phyloP scores from a whole-genome alignment of 2,888 invertebrate species.

The Elysia crispata region DNA sequence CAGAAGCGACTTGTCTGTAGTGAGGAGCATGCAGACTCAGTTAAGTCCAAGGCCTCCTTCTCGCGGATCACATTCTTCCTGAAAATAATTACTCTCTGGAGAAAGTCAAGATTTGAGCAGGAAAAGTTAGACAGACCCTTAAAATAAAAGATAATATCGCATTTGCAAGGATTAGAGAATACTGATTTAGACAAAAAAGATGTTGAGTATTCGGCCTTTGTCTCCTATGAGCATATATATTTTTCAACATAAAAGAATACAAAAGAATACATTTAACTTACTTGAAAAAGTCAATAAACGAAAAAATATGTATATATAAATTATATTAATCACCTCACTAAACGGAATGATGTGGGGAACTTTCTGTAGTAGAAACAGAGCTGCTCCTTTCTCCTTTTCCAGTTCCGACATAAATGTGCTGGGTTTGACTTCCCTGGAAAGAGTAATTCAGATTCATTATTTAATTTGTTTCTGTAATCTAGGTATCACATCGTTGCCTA shows the following conservation, averaged over 20 bases:
- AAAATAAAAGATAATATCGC: no score
- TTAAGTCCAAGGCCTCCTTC: conserved; percentile 90
- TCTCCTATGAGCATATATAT: no score
- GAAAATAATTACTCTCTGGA: conserved; percentile 90
- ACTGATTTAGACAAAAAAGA: no score
- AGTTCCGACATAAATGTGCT: conserved; percentile 92
- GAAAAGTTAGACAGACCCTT: no score
- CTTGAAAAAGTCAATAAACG: background rate
- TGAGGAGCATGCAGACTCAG: conserved; percentile 90
- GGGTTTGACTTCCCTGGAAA: conserved; percentile 83
- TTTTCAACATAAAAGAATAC: no score
- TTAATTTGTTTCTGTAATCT: no score
- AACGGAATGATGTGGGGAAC: conserved; percentile 98
- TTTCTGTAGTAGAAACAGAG: conserved; percentile 91
- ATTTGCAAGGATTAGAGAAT: no score
- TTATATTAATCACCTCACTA: conserved; percentile 82
- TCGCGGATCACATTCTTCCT: conserved; percentile 95
- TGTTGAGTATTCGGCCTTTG: no score
- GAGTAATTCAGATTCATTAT: background rate
- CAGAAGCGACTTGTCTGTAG: conserved; percentile 86
- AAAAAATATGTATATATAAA: no score
- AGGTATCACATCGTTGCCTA: no score
- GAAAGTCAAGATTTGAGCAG: background rate
- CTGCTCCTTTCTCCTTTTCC: conserved; percentile 91
- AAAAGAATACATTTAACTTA: background rate